phyloP scores from a whole-genome alignment of 2,797 vertebrate genomes.

The Argyrosomus regius region DNA sequence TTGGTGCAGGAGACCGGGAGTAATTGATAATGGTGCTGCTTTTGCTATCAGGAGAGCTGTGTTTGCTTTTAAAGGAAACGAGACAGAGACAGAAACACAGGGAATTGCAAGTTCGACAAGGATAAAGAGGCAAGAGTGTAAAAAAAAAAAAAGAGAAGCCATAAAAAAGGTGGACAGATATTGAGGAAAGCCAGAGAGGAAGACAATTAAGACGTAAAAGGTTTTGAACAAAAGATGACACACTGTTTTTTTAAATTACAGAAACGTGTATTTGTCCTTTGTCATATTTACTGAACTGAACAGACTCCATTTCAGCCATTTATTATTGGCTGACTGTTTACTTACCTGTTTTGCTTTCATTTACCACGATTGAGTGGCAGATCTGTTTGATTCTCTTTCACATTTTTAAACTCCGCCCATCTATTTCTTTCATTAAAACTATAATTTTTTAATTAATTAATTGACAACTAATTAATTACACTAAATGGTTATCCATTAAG shows the following conservation, averaged over 20 bases:
- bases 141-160: background rate
- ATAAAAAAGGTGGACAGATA: background rate
- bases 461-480: too few species aligned
- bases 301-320: background rate
- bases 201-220: background rate
- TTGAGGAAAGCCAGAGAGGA: conserved; percentile 20
- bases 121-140: background rate
- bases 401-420: background rate
- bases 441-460: too few species aligned
- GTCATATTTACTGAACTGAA: background rate
- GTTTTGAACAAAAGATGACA: background rate
- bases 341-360: background rate
- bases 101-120: conserved; percentile 23
- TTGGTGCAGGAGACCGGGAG: conserved; percentile 78
- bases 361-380: background rate
- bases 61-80: conserved; percentile 63
- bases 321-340: background rate
- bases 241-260: background rate
- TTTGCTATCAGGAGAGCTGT: conserved; percentile 68
- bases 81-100: conserved; percentile 39
- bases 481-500: too few species aligned
- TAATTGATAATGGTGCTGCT: conserved; percentile 80
- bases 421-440: too few species aligned
- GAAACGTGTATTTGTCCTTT: too few species aligned
- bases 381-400: background rate